Conservation (phyloP, 2,888 invertebrate genomes). For the Nowickia ferox region DNA sequence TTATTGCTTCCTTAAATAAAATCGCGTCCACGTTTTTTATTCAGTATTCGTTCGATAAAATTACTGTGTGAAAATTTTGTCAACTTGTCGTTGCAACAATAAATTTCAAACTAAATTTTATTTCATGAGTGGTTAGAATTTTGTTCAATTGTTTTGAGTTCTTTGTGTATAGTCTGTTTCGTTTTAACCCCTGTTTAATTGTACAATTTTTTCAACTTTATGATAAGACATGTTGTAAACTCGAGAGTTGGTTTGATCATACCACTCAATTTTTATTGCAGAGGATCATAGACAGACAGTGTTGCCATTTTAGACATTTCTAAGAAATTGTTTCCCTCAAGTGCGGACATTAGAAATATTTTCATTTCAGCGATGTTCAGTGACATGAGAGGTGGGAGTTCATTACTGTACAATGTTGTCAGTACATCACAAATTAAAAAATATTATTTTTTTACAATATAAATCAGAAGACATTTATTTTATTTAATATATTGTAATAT, state of each 20-base stretch:
- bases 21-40: conserved; percentile 20
- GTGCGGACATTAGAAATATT: too few species aligned
- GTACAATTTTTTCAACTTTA: not conserved
- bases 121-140: conserved; percentile 41
- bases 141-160: conserved; percentile 58
- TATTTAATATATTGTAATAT: too few species aligned
- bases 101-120: conserved; percentile 63
- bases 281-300: not conserved
- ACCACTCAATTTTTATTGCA: not conserved
- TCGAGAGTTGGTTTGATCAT: conserved; percentile 44
- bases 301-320: not conserved
- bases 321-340: too few species aligned
- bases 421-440: too few species aligned
- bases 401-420: too few species aligned
- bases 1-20: conserved; percentile 23
- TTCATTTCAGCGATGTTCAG: too few species aligned
- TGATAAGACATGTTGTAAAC: conserved; percentile 46
- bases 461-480: too few species aligned
- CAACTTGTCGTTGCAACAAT: conserved; percentile 43
- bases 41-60: conserved; percentile 12
- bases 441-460: too few species aligned
- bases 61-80: not conserved
- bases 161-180: not conserved
- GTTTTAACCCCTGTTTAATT: conserved; percentile 57
- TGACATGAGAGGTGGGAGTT: too few species aligned